A percentile compares a stretch with the other conserved stretches of the same genome.
Evolutionary conservation across 2,113 vertebrate species (phyloP).

Genomic region (Perognathus longimembris): DNA sequence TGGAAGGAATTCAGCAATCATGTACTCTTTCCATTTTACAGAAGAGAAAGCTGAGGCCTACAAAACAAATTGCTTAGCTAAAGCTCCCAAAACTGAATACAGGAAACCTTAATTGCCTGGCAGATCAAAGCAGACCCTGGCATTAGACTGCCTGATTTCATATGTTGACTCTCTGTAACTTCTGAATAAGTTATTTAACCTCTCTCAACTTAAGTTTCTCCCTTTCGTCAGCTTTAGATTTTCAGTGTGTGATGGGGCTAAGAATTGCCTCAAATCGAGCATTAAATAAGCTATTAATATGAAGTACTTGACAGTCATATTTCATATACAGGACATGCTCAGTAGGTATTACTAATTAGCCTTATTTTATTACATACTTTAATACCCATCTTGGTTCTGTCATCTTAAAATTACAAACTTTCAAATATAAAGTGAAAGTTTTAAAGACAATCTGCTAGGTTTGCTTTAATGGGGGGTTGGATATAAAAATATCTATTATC

Average conservation of each 20-base stretch:
- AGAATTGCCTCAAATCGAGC: neutral
- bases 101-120: neutral
- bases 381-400: neutral
- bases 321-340: neutral
- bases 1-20: neutral
- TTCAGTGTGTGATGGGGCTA: neutral
- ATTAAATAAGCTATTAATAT: neutral
- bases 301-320: neutral
- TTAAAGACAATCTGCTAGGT: neutral
- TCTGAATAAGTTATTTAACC: conserved; percentile 1
- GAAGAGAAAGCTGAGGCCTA: conserved; percentile 2
- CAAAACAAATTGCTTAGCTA: conserved; percentile 13
- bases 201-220: neutral
- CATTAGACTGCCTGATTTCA: neutral
- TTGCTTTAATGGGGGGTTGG: conserved; percentile 2
- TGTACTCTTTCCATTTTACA: conserved; percentile 27
- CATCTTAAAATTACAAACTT: neutral
- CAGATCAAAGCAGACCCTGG: neutral
- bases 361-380: neutral
- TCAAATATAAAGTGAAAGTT: conserved; percentile 41
- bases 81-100: neutral
- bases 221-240: neutral
- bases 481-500: neutral
- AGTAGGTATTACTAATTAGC: conserved; percentile 13
- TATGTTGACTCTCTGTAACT: neutral